A percentile compares a stretch with the other conserved stretches of the same genome.
Conservation (phyloP, 2,888 invertebrate genomes). For the Ariolimax columbianus region DNA sequence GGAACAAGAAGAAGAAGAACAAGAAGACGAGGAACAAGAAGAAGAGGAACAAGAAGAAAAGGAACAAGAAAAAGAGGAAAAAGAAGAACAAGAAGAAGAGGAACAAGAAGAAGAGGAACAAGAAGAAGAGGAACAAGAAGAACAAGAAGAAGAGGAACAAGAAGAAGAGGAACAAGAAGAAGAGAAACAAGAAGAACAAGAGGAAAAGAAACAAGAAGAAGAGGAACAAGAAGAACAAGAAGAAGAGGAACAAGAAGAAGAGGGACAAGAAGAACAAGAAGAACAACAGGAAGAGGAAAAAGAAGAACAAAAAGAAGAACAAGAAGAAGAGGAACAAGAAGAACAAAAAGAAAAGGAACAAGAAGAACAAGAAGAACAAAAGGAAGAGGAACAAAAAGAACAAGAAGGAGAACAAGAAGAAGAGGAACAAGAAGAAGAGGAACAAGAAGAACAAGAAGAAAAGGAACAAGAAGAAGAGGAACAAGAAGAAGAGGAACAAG, state of each 20-base stretch:
- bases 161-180: too few species aligned
- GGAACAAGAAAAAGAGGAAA: not conserved
- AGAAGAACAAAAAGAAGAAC: too few species aligned
- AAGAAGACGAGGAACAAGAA: not conserved
- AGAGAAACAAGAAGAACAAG: too few species aligned
- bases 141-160: not conserved
- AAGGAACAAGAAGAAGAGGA: not conserved
- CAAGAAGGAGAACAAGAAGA: too few species aligned
- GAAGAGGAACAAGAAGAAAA: not conserved
- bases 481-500: not conserved
- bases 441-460: not conserved
- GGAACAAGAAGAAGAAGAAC: not conserved
- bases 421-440: not conserved
- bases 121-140: slow-evolving; percentile 10
- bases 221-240: not conserved
- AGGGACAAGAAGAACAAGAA: too few species aligned
- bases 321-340: too few species aligned
- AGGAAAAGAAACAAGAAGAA: not conserved
- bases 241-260: not conserved
- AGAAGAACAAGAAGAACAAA: too few species aligned
- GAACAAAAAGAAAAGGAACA: too few species aligned
- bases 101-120: slow-evolving; percentile 1
- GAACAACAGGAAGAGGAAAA: too few species aligned
- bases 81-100: slow-evolving; percentile 9
- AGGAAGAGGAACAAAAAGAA: too few species aligned